phyloP scores from a whole-genome alignment of 1,140 invertebrate genomes.

The Nasonia longicornis region DNA sequence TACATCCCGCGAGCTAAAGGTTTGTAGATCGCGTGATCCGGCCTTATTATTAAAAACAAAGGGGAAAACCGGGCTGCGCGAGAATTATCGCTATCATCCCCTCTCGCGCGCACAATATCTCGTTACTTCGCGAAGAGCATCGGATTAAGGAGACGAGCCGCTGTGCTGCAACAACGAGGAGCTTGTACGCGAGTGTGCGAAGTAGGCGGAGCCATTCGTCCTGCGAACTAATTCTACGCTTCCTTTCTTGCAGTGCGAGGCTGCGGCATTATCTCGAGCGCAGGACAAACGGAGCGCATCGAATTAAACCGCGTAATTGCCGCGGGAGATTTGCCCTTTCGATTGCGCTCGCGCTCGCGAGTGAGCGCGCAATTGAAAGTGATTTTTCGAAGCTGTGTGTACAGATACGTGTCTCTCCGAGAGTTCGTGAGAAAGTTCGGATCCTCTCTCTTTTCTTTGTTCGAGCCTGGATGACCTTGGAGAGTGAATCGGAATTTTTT shows the following conservation, averaged over 20 bases:
- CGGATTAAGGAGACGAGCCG: neutral
- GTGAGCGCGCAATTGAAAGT: constrained; percentile 29
- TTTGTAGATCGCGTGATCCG: constrained; percentile 1
- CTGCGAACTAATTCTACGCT: constrained; percentile 12
- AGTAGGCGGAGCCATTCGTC: neutral
- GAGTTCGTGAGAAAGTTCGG: constrained; percentile 19
- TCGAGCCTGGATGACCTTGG: neutral
- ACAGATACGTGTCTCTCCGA: constrained; percentile 26
- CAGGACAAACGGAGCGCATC: constrained; percentile 29
- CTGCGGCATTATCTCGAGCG: neutral
- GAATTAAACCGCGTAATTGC: constrained; percentile 45
- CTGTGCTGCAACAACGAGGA: neutral
- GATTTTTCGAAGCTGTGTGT: constrained; percentile 34
- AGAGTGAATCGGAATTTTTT: neutral
- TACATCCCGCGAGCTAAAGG: neutral
- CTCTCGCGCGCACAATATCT: constrained; percentile 3
- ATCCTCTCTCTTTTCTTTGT: neutral
- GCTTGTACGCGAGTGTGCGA: neutral
- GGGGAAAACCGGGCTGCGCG: neutral
- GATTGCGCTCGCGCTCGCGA: neutral
- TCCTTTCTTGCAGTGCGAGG: neutral
- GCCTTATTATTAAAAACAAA: neutral
- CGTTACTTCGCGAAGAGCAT: neutral
- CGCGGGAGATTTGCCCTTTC: constrained; percentile 36
- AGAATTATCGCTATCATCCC: constrained; percentile 26